Percentiles rank a stretch among this genome's conserved stretches.
phyloP scores from a whole-genome alignment of 64 coral and sea anemone species.

The Stichodactyla helianthus region DNA sequence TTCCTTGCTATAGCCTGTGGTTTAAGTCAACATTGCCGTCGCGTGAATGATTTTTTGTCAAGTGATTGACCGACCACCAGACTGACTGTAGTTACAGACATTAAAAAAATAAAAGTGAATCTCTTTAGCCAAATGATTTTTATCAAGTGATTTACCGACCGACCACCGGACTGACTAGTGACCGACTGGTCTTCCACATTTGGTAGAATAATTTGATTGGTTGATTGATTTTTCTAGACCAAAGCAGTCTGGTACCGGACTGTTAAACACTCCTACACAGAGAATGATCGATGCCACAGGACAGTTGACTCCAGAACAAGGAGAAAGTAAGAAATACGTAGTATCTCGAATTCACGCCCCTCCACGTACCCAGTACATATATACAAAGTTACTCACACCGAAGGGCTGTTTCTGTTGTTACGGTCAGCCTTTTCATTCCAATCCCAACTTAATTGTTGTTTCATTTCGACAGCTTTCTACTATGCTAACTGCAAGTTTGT shows the following conservation, averaged over 20 bases:
- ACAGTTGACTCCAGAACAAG: constrained; percentile 81
- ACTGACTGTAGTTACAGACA: background rate
- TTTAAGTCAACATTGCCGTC: no score
- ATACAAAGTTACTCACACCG: no score
- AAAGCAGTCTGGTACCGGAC: constrained; percentile 45
- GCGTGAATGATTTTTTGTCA: background rate
- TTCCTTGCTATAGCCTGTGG: no score
- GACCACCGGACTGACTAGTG: no score
- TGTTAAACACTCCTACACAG: constrained; percentile 39
- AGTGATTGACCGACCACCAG: background rate
- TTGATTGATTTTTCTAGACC: constrained; percentile 34
- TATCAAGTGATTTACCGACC: no score
- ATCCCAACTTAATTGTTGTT: background rate
- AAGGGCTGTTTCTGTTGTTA: no score
- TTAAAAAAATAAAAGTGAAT: background rate
- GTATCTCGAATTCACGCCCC: no score
- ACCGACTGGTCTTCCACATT: no score
- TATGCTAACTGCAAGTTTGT: constrained; percentile 92
- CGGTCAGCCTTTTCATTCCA: no score
- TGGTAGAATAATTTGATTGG: no score
- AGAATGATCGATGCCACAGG: constrained; percentile 42
- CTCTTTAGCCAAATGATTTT: background rate
- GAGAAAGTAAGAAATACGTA: constrained; percentile 58
- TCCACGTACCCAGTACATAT: no score
- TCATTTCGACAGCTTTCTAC: constrained; percentile 67